These are phyloP conservation scores for Agrochola lota DNA, from an alignment of 2,888 invertebrate species.

Conservation along the genomic window DNA sequence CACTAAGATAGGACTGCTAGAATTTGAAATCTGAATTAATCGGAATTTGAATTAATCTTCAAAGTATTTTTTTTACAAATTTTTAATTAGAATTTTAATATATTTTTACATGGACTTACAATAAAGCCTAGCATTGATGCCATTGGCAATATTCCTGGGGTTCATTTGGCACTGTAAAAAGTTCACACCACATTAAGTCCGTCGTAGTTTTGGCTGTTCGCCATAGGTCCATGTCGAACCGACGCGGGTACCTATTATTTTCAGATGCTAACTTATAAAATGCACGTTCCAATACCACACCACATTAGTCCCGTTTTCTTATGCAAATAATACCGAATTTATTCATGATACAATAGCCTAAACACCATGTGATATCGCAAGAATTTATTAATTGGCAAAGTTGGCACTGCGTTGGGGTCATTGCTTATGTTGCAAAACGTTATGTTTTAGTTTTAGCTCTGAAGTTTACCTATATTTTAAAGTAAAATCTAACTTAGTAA, in stretches of 20 bases:
- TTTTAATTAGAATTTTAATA: not conserved
- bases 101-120: constrained; percentile 8
- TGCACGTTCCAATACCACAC: constrained; percentile 52
- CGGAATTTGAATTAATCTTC: not conserved
- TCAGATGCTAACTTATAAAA: constrained; percentile 71
- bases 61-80: not conserved
- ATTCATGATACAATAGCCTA: constrained; percentile 46
- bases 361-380: constrained; percentile 10
- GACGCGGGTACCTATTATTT: constrained; percentile 71
- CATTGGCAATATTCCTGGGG: constrained; percentile 75
- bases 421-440: constrained; percentile 4
- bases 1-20: not conserved
- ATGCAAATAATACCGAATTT: constrained; percentile 63
- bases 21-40: not conserved
- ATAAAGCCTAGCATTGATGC: constrained; percentile 61
- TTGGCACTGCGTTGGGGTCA: constrained; percentile 6
- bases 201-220: constrained; percentile 80
- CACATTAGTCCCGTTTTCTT: constrained; percentile 38
- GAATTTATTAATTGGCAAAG: constrained; percentile 42
- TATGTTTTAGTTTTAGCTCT: constrained; percentile 9
- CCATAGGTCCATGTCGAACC: constrained; percentile 75
- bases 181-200: constrained; percentile 85
- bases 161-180: constrained; percentile 85
- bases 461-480: constrained; percentile 11
- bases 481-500: not conserved